Conservation (phyloP, 2,797 vertebrate genomes). For the Cichlasoma orientale region DNA sequence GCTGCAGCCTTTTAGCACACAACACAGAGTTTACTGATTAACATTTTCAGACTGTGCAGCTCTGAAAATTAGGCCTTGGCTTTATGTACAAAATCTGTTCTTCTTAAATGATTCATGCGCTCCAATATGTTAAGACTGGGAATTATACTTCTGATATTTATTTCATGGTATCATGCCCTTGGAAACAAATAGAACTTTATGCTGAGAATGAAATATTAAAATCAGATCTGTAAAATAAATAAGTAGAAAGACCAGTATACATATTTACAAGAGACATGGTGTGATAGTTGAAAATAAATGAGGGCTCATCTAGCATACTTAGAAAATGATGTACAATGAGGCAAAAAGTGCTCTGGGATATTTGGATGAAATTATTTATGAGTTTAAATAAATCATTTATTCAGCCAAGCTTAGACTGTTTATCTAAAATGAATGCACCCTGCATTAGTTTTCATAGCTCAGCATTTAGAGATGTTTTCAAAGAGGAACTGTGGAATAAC, state of each 20-base stretch:
- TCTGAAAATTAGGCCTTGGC: conserved; percentile 75
- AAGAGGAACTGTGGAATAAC: conserved; percentile 73
- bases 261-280: conserved; percentile 85
- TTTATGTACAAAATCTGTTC: conserved; percentile 79
- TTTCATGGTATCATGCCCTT: conserved; percentile 78
- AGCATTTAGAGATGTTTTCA: conserved; percentile 74
- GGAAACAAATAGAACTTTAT: conserved; percentile 84
- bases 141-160: conserved; percentile 80
- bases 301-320: conserved; percentile 78
- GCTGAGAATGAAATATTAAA: conserved; percentile 84
- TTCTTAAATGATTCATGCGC: conserved; percentile 78
- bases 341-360: conserved; percentile 84
- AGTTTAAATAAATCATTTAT: conserved; percentile 83
- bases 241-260: conserved; percentile 83
- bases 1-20: conserved; percentile 62
- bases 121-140: conserved; percentile 77
- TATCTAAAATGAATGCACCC: conserved; percentile 82
- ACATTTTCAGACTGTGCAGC: conserved; percentile 63
- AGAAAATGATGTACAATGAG: conserved; percentile 85
- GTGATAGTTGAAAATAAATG: conserved; percentile 84
- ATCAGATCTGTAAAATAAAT: conserved; percentile 84
- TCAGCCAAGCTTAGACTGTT: conserved; percentile 78
- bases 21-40: conserved; percentile 65
- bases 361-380: conserved; percentile 86
- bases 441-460: conserved; percentile 76